Evolutionary conservation across 2,888 invertebrate genomes (phyloP), one percentile per base, ranked within the genome.

Genomic region (Agrypnus murinus): DNA sequence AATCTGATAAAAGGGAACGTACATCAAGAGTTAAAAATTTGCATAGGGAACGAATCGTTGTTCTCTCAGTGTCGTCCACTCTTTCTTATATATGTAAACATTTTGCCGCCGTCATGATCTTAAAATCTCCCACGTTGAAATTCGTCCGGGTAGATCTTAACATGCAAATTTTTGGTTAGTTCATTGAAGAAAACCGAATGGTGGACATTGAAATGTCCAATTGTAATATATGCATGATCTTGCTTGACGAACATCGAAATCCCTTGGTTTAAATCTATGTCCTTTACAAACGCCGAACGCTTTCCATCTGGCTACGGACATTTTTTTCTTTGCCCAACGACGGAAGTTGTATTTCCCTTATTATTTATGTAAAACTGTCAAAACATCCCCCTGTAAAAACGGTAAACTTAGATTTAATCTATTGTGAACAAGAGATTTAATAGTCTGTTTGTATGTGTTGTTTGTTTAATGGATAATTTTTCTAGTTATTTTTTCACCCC

Each of bases 61-160:
- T 68, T 67, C 69, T 72, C 25, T 25, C 25, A 2, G 25, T 25
- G 71, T 75, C 46, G 73, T 71, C 72, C 67, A 74, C 78, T 78
- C 25, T 79, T 83, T 82, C 82, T 80, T 81, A 46, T 17, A 58
- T 58, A 82, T 82, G 77, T 75, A 77, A 75, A 76, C 75, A 76
- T 78, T 74, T 76, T 65, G 71, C 76, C 74, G 75, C 76, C 71
- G 74, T 78, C 76, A 77, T 78, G 68, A 69, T 74, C 79, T 79
- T 74, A 79, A 81, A 82, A 82, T 82, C 82, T 82, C 82, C 83
- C 83, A 82, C 82, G 82, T 81, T 76, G 82, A 77, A 72, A 76
- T 75, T 67, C 73, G 71, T 71, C 65, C 69, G 59, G 74, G 65
- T 75, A 77, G 79, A 79, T 79, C 78, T 80, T 75, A 74, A 77